Conservation (phyloP, 2,888 invertebrate species). For the Euzophera pinguis region DNA sequence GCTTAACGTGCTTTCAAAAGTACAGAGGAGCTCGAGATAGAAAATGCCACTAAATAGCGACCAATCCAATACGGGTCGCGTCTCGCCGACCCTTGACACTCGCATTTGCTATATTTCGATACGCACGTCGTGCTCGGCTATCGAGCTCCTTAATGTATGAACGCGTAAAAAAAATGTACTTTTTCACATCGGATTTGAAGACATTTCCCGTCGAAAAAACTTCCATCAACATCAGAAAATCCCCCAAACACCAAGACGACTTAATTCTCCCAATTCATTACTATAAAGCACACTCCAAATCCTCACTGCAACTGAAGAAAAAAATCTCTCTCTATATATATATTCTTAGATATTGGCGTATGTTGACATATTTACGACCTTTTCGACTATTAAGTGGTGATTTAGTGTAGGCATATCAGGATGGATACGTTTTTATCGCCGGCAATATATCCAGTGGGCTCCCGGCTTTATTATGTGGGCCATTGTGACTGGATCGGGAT, state of each 20-base stretch:
- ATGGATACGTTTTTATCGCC: conserved; percentile 78
- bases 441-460: conserved; percentile 68
- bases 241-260: neutral
- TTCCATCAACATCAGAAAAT: neutral
- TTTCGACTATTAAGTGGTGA: conserved; percentile 77
- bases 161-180: no score
- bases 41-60: no score
- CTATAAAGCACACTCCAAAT: conserved; percentile 26
- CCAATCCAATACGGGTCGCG: no score
- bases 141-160: no score
- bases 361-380: conserved; percentile 78
- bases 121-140: no score
- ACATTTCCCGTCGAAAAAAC: neutral
- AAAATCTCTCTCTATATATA: conserved; percentile 53
- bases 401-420: conserved; percentile 75
- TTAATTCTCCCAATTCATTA: conserved; percentile 8
- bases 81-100: no score
- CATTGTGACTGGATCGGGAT: conserved; percentile 38
- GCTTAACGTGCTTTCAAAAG: no score
- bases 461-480: conserved; percentile 63
- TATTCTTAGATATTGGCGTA: conserved; percentile 74
- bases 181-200: no score
- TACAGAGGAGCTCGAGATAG: no score
- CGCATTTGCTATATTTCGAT: no score
- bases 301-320: conserved; percentile 44